These are phyloP conservation scores for Phymanthus crucifer DNA, from an alignment of 92 coral and sea anemone genomes.

Conservation along the genomic window DNA sequence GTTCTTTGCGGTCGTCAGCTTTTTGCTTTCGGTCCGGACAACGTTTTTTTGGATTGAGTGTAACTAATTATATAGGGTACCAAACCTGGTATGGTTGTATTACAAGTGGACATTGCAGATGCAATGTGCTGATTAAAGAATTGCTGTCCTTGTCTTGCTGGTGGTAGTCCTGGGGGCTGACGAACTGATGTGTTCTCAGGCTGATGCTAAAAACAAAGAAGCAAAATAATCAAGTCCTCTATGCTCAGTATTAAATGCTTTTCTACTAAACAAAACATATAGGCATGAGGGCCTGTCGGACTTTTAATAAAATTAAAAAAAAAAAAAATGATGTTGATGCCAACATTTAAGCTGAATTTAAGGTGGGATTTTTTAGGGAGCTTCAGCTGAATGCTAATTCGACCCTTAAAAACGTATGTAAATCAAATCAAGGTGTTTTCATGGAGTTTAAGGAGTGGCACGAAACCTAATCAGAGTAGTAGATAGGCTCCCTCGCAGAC, in stretches of 20 bases:
- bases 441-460: no score
- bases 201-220: not conserved
- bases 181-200: not conserved
- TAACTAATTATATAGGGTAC: not conserved
- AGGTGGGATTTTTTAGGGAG: not conserved
- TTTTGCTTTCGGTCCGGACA: no score
- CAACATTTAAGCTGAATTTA: not conserved
- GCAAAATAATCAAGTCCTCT: not conserved
- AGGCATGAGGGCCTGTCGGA: no score
- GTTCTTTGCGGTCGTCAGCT: no score
- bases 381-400: not conserved
- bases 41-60: no score
- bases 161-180: slow-evolving; percentile 58
- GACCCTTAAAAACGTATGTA: not conserved
- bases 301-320: no score
- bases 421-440: no score
- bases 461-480: no score
- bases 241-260: no score
- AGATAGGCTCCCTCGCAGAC: no score
- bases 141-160: slow-evolving; percentile 47
- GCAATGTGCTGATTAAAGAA: slow-evolving; percentile 57
- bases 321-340: no score
- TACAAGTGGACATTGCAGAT: slow-evolving; percentile 23
- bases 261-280: not conserved
- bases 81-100: slow-evolving; percentile 43